phyloP scores from a whole-genome alignment of 2,888 invertebrate genomes.

The Laothoe populi region DNA sequence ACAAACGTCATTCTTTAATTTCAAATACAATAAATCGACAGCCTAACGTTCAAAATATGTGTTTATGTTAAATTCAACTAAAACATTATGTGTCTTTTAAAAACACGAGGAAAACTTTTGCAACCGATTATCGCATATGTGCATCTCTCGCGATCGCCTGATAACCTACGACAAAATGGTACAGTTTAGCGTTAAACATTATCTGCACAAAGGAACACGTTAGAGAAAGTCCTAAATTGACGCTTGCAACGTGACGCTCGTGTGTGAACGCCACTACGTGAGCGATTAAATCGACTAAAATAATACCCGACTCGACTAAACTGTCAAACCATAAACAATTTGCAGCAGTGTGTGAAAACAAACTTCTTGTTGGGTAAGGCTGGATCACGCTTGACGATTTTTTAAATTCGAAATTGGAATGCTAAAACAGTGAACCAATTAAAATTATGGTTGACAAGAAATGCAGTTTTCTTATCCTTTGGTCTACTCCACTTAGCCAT shows the following conservation, averaged over 20 bases:
- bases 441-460: background rate
- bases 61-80: constrained; percentile 16
- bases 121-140: constrained; percentile 21
- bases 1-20: too few species aligned
- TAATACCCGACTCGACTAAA: constrained; percentile 28
- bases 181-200: constrained; percentile 31
- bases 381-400: constrained; percentile 6
- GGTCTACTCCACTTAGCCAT: background rate
- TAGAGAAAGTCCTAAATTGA: constrained; percentile 39
- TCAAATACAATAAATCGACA: background rate
- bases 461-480: too few species aligned
- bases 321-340: constrained; percentile 25
- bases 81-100: constrained; percentile 11
- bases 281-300: constrained; percentile 38
- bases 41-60: background rate
- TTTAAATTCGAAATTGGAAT: constrained; percentile 1
- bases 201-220: constrained; percentile 35
- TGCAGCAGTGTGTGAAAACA: constrained; percentile 15
- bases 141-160: constrained; percentile 27
- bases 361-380: constrained; percentile 7
- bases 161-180: constrained; percentile 32
- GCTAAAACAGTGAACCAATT: background rate
- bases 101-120: constrained; percentile 22
- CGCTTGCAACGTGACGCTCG: constrained; percentile 39
- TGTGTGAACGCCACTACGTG: constrained; percentile 43